These are phyloP conservation scores for Aleiodes sp. DNA, from an alignment of 1,140 invertebrate species.

Conservation along the genomic window DNA sequence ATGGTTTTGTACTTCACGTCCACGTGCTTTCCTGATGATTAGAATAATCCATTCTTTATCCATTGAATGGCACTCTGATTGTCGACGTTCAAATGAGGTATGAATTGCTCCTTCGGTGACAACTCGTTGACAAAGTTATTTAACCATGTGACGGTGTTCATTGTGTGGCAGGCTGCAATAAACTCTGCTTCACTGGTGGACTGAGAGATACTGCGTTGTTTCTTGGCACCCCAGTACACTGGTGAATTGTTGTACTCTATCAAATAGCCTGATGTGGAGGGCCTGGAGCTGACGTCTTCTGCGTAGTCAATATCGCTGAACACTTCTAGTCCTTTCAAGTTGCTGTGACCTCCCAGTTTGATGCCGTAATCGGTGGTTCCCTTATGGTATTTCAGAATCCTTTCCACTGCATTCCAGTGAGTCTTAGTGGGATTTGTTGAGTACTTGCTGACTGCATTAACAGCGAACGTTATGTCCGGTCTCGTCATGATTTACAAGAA, in stretches of 20 bases:
- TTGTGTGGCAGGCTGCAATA: constrained; percentile 51
- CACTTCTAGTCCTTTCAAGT: not conserved
- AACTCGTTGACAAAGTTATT: constrained; percentile 36
- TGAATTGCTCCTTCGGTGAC: constrained; percentile 29
- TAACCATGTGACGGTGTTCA: constrained; percentile 53
- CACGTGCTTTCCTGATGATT: constrained; percentile 50
- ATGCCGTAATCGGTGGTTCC: constrained; percentile 40
- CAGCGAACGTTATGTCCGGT: constrained; percentile 52
- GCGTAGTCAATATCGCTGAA: constrained; percentile 44
- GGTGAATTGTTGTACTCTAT: not conserved
- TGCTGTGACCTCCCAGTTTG: not conserved
- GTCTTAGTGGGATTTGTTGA: constrained; percentile 26
- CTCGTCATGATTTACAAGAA: constrained; percentile 50
- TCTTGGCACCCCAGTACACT: constrained; percentile 25
- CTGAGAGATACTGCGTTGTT: constrained; percentile 24
- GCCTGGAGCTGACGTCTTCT: constrained; percentile 19
- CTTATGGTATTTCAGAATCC: constrained; percentile 51
- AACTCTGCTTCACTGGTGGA: constrained; percentile 63
- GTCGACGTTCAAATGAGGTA: constrained; percentile 15
- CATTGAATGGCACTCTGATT: constrained; percentile 55
- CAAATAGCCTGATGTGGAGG: constrained; percentile 20
- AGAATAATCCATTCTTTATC: constrained; percentile 49
- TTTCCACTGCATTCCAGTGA: constrained; percentile 49
- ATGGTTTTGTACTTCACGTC: constrained; percentile 51
- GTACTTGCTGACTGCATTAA: constrained; percentile 41